Percentiles rank a stretch among this genome's conserved stretches.
phyloP scores from a whole-genome alignment of 2,888 invertebrate genomes.

The Scrobipalpa atriplicella region DNA sequence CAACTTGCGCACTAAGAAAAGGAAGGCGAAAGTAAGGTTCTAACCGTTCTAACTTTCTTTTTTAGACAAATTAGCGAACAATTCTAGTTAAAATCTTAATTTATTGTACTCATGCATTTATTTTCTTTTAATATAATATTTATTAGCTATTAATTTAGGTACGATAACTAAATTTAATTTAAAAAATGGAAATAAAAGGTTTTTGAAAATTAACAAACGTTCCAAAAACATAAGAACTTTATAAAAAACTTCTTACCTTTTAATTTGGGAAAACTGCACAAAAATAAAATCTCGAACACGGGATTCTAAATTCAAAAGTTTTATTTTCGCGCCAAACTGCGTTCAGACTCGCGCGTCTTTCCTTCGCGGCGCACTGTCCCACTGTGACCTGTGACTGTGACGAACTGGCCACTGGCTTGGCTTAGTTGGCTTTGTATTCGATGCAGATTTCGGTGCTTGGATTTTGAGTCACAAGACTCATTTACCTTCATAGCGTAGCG shows the following conservation, averaged over 20 bases:
- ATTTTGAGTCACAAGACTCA: too few relatives aligned
- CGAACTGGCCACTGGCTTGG: neutral
- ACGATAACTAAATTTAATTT: too few relatives aligned
- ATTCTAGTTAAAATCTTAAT: neutral
- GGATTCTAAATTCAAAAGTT: neutral
- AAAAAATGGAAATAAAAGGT: too few relatives aligned
- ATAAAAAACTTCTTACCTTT: neutral
- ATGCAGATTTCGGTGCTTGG: too few relatives aligned
- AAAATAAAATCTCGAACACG: neutral
- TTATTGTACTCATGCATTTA: neutral
- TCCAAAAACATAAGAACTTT: neutral
- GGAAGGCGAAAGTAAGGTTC: neutral
- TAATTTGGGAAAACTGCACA: neutral
- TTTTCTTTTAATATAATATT: neutral
- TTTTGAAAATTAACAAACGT: neutral
- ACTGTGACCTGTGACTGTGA: slow-evolving; percentile 10
- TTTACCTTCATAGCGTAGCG: too few relatives aligned
- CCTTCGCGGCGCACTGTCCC: slow-evolving; percentile 10
- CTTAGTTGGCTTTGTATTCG: too few relatives aligned
- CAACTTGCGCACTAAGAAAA: slow-evolving; percentile 7
- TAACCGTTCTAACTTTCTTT: neutral
- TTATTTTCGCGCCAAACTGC: slow-evolving; percentile 3
- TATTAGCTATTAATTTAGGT: too few relatives aligned
- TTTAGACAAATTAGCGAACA: neutral
- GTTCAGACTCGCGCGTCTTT: neutral